Conservation (phyloP, 2,888 invertebrate species). For the Lasius platythorax region DNA sequence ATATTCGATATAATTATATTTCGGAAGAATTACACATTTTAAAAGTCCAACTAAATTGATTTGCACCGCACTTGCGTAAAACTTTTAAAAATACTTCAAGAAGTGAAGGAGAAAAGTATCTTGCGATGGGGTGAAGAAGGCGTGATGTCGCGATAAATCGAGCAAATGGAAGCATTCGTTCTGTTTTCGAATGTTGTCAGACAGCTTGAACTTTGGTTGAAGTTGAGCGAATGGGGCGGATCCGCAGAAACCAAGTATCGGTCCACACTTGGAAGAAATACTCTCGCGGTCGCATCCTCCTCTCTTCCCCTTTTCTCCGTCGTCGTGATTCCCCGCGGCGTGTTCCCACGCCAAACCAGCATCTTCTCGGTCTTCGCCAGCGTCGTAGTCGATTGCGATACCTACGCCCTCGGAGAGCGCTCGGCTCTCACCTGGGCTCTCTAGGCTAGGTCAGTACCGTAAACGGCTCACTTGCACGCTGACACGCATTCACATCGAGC, state of each 20-base stretch:
- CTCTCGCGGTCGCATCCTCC: conserved; percentile 30
- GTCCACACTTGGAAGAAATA: conserved; percentile 69
- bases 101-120: not conserved
- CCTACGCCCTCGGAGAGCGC: conserved; percentile 77
- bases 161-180: not conserved
- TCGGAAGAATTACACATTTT: not conserved
- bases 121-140: not conserved
- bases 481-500: conserved; percentile 66
- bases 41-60: not conserved
- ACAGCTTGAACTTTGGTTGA: conserved; percentile 50
- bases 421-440: conserved; percentile 53
- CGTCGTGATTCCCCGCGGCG: conserved; percentile 79
- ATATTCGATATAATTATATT: not conserved
- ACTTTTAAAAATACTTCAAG: not conserved
- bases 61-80: not conserved
- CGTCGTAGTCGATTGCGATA: conserved; percentile 81
- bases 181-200: conserved; percentile 57
- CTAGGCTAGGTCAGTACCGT: conserved; percentile 83
- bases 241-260: conserved; percentile 75
- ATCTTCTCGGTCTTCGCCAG: conserved; percentile 76
- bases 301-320: conserved; percentile 28
- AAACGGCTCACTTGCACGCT: conserved; percentile 80
- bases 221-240: conserved; percentile 76
- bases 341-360: conserved; percentile 82
- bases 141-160: not conserved